A percentile compares a stretch with the other conserved stretches of the same genome.
phyloP scores from a whole-genome alignment of 2,888 invertebrate species.

The Dyspetes luteomarginatus region DNA sequence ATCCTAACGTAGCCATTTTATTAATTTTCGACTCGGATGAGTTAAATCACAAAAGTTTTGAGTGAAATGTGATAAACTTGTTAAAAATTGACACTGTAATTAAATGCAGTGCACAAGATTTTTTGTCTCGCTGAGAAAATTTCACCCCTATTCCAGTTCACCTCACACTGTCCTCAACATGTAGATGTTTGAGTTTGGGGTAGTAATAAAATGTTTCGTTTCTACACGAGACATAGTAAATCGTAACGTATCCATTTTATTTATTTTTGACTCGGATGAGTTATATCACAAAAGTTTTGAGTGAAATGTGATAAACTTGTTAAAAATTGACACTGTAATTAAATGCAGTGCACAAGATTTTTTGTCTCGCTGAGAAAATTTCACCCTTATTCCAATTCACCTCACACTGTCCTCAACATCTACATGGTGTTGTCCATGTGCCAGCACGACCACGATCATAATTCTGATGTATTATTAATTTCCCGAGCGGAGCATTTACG shows the following conservation, averaged over 20 bases:
- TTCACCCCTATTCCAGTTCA: background rate
- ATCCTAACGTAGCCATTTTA: no score
- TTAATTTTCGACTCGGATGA: no score
- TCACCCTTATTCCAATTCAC: background rate
- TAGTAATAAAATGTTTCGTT: no score
- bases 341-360: background rate
- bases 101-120: background rate
- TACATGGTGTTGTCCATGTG: background rate
- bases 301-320: no score
- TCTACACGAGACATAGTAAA: no score
- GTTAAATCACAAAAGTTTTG: background rate
- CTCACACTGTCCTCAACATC: background rate
- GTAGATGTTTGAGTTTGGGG: no score
- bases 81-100: no score
- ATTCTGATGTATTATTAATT: constrained; percentile 53
- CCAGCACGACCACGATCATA: background rate
- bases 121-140: background rate
- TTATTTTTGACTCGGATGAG: no score
- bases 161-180: background rate
- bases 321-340: no score
- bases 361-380: background rate
- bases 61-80: no score
- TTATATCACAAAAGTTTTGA: background rate
- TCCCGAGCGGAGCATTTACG: constrained; percentile 27
- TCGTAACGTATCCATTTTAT: no score